These are phyloP conservation scores for Poeciliopsis retropinna DNA, from an alignment of 2,113 vertebrate species.

Conservation along the genomic window DNA sequence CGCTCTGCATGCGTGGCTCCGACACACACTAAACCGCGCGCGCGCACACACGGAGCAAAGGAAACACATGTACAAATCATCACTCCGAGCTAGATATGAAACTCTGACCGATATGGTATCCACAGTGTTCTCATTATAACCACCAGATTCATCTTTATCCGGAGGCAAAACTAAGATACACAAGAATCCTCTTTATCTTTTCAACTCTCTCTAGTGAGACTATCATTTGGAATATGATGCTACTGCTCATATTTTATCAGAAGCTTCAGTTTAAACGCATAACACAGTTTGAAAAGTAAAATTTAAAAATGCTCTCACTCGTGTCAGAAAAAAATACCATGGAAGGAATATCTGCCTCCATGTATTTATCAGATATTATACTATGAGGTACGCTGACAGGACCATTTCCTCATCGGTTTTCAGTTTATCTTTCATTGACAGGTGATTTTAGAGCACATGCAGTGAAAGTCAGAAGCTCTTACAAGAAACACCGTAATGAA, in stretches of 20 bases:
- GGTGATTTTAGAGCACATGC: not conserved
- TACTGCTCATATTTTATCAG: not conserved
- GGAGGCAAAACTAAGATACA: slow-evolving; percentile 25
- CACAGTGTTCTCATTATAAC: slow-evolving; percentile 46
- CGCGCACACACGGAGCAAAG: not conserved
- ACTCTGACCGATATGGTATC: slow-evolving; percentile 28
- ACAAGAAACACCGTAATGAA: not conserved
- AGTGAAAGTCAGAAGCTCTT: not conserved
- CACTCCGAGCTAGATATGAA: slow-evolving; percentile 25
- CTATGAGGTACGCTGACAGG: not conserved
- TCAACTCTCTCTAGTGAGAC: slow-evolving; percentile 9
- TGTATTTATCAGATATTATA: not conserved
- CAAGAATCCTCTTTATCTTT: slow-evolving; percentile 11
- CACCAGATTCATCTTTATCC: slow-evolving; percentile 36
- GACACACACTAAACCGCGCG: slow-evolving; percentile 3
- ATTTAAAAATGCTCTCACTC: slow-evolving; percentile 1
- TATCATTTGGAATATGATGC: not conserved
- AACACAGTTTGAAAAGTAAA: slow-evolving; percentile 8
- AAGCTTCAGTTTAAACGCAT: slow-evolving; percentile 15
- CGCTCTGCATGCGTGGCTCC: slow-evolving; percentile 36
- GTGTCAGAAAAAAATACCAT: slow-evolving; percentile 5
- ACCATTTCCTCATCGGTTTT: not conserved
- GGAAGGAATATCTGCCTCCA: slow-evolving; percentile 8
- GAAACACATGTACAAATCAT: slow-evolving; percentile 32
- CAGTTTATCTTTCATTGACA: not conserved